These are phyloP conservation scores for Nestor notabilis DNA, from an alignment of 2,113 vertebrate genomes.

Conservation along the genomic window DNA sequence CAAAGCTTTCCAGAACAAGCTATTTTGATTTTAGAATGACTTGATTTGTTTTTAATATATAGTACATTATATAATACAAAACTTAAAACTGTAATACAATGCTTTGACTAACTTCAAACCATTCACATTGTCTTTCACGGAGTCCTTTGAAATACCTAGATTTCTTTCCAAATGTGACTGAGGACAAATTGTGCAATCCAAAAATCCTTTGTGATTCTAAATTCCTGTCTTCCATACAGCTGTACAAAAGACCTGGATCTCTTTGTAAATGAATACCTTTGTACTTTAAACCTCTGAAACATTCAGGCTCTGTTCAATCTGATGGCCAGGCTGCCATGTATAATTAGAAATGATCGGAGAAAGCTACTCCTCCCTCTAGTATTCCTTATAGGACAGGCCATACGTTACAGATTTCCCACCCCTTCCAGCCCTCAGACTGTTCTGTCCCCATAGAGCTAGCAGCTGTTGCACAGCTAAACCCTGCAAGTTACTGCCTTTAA, in stretches of 20 bases:
- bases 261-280: not conserved
- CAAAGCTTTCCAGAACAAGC: conserved; percentile 43
- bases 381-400: not conserved
- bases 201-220: not conserved
- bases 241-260: not conserved
- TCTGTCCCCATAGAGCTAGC: not conserved
- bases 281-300: not conserved
- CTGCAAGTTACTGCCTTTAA: not conserved
- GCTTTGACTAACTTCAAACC: conserved; percentile 60
- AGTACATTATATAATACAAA: conserved; percentile 55
- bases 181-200: conserved; percentile 47
- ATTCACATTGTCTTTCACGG: conserved; percentile 38
- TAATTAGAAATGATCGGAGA: not conserved
- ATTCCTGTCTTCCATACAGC: not conserved
- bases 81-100: conserved; percentile 43
- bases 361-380: not conserved
- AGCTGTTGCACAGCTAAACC: not conserved
- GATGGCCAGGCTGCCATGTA: not conserved
- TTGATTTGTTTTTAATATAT: conserved; percentile 60
- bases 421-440: not conserved
- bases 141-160: conserved; percentile 45
- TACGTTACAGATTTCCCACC: not conserved
- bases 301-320: not conserved
- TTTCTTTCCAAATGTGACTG: conserved; percentile 39
- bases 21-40: conserved; percentile 39